Percentiles rank a stretch among this genome's conserved stretches.
Evolutionary conservation across 2,797 vertebrate genomes (phyloP).

Genomic region (Lemur catta): DNA sequence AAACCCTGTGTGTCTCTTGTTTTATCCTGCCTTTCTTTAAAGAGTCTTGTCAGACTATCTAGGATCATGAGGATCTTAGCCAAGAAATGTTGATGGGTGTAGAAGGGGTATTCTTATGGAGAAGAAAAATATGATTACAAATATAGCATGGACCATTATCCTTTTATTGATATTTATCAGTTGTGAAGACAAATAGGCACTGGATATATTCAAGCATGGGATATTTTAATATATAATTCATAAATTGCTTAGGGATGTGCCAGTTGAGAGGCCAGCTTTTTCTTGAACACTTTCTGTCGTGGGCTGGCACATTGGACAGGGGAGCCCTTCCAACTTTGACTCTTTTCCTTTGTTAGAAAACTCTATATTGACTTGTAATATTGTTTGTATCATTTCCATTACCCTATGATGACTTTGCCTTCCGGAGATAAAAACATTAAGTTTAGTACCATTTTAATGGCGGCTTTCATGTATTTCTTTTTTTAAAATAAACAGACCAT

Average conservation of each 20-base stretch:
- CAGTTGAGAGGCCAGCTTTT: neutral
- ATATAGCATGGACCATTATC: neutral
- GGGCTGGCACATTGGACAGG: neutral
- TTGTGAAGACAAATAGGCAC: neutral
- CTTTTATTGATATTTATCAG: neutral
- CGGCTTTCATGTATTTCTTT: neutral
- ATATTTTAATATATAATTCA: neutral
- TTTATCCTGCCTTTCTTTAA: neutral
- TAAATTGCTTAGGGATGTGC: neutral
- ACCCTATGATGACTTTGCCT: neutral
- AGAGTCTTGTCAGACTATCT: neutral
- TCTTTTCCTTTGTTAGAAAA: neutral
- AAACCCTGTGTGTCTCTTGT: neutral
- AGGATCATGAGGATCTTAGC: neutral
- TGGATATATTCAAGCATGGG: neutral
- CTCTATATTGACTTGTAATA: neutral
- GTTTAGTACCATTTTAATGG: constrained; percentile 27
- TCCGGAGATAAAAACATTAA: constrained; percentile 9
- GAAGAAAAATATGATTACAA: neutral
- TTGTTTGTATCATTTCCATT: neutral
- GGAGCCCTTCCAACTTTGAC: neutral
- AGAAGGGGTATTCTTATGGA: neutral
- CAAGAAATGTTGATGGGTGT: neutral
- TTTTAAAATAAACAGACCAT: neutral
- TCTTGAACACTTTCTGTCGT: neutral